Base-by-base conservation (phyloP, 2,113 vertebrate genomes). In the Engraulis encrasicolus region DNA sequence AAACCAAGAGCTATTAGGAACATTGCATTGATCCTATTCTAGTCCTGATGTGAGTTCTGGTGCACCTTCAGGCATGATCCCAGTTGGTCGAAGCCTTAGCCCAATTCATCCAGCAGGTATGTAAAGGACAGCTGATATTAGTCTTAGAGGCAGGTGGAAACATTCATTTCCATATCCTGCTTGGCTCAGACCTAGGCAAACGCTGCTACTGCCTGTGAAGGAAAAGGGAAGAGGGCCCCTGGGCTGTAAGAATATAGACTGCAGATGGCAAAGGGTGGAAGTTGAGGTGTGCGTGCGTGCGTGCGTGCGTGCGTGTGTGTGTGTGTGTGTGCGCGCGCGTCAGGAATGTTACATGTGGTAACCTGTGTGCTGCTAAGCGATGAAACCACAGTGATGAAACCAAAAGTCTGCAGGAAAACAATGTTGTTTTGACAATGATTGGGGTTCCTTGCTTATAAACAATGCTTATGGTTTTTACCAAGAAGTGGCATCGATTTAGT, bases 271-370 rank as follows among this genome's bases (percentile, higher is more conserved):
- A 6, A 66, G n/a, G 66, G 66, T 34, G 14, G 66, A 74, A 31
- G 12, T 34, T 4, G 66, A 74, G 66, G 61, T 15, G 61, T 34
- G 61, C 15, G 61, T 34, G 61, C 17, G 23, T 71, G 61, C 34
- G 61, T 31, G 61, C 31, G 58, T 66, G 54, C 3, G 54, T 58
- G 54, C 23, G 54, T 11, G 14, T n/a, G 54, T 0, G 50, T 7
- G 49, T 6, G 34, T 5, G 50, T 7, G 80, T 38, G 18, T 45
- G 27, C 17, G 36, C 18, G 14, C 5, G 58, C 20, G 54, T 50
- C 17, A 78, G 27, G 80, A 87, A 89, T 83, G 83, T 58, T 82
- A 54, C 88, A 81, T 86, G 86, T 83, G 27, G 58, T 17, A 83
- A 50, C 83, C 74, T 87, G 88, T 86, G 83, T 85, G 11, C 54